Conservation (phyloP, 1,140 invertebrate genomes). For the Hylyphantes graminicola region DNA sequence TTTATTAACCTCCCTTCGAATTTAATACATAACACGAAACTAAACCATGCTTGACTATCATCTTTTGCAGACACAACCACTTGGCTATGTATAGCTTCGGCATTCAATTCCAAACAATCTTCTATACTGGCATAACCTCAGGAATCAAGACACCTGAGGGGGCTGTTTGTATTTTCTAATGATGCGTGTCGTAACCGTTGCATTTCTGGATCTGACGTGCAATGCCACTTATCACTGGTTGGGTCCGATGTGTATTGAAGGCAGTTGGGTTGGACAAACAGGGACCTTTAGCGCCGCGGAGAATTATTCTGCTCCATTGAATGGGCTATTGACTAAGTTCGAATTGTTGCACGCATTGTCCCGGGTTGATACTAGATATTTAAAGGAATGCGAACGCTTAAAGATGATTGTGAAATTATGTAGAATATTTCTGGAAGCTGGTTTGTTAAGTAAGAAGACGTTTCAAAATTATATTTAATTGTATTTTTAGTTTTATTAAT, state of each 20-base stretch:
- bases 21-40: too few species aligned
- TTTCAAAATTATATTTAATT: too few species aligned
- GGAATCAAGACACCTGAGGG: constrained; percentile 25
- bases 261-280: background rate
- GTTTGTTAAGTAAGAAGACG: too few species aligned
- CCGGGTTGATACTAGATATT: too few species aligned
- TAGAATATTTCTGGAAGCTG: too few species aligned
- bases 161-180: constrained; percentile 44
- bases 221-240: constrained; percentile 32
- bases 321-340: too few species aligned
- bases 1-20: too few species aligned
- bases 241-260: constrained; percentile 11
- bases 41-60: background rate
- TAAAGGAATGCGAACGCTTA: background rate
- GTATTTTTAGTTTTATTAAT: too few species aligned
- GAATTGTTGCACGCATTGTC: too few species aligned
- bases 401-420: too few species aligned
- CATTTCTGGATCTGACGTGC: constrained; percentile 8
- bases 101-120: constrained; percentile 20
- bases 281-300: background rate
- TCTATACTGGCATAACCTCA: background rate
- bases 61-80: background rate
- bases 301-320: constrained; percentile 6
- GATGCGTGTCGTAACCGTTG: constrained; percentile 15
- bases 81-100: constrained; percentile 23